A percentile compares a stretch with the other conserved stretches of the same genome.
These are phyloP conservation scores for Stenchaetothrips biformis DNA, from an alignment of 2,888 invertebrate species.

Conservation along the genomic window DNA sequence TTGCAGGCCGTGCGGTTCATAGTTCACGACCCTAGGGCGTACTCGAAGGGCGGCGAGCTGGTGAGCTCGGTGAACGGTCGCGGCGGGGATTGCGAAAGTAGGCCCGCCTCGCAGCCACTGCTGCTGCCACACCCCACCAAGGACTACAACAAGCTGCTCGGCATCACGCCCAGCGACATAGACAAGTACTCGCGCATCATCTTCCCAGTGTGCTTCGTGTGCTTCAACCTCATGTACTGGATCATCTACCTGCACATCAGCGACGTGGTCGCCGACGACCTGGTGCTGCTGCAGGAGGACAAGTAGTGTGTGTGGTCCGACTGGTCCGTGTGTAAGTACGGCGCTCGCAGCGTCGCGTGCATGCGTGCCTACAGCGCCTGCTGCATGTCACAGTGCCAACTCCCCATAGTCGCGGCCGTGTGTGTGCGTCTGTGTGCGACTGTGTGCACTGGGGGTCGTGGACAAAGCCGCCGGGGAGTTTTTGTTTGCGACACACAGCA, in stretches of 20 bases:
- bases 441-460: too few species aligned
- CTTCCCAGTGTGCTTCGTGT: constrained; percentile 96
- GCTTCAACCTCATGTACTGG: constrained; percentile 99
- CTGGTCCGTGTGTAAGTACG: constrained; percentile 3
- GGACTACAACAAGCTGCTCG: constrained; percentile 86
- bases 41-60: constrained; percentile 85
- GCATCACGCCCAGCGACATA: constrained; percentile 94
- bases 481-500: too few species aligned
- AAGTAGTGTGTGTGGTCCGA: constrained; percentile 48
- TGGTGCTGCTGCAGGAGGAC: constrained; percentile 71
- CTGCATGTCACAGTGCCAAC: not conserved
- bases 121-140: constrained; percentile 81
- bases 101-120: constrained; percentile 57
- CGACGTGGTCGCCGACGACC: constrained; percentile 90
- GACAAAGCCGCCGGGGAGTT: too few species aligned
- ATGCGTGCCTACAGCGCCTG: not conserved
- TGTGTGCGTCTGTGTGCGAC: too few species aligned
- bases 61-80: constrained; percentile 85
- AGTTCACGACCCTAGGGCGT: constrained; percentile 89
- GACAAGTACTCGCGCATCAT: constrained; percentile 98
- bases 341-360: constrained; percentile 5
- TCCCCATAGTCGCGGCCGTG: not conserved
- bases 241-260: constrained; percentile 94
- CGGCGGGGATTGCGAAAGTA: constrained; percentile 60
- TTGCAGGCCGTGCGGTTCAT: constrained; percentile 93